Evolutionary conservation across 2,888 invertebrate species (phyloP), one percentile per base, ranked within the genome.

Genomic region (Phymatocera aterrima): DNA sequence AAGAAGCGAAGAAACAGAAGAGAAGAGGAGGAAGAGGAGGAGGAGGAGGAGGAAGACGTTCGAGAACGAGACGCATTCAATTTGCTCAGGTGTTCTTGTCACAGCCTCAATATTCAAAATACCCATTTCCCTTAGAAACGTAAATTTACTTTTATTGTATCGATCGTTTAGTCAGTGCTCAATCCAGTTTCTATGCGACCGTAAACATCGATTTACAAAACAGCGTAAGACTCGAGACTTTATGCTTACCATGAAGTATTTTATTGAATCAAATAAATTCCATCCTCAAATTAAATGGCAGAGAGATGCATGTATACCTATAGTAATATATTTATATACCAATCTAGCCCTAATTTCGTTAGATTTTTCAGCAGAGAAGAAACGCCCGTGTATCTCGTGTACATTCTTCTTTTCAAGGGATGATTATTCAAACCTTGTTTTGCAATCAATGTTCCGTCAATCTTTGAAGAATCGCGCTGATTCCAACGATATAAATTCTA

Each of bases 61-160:
- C 65, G 79, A 18, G 78, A 77, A 28, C 40, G 54, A 28, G 68
- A 78, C 79, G 78, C 82, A 82, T 85, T 85, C 84, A 84, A 87
- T 87, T 85, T 82, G 85, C 83, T 83, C 86, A 79, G 78, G 78
- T 78, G 78, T 78, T 78, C 78, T 12, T 43, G 72, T 72, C 34
- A 48, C 81, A 80, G 81, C 80, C 82, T 84, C 82, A 80, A 84
- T 86, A 85, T 84, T 85, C 82, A 81, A 74, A 79, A 81, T 81
- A 77, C 78, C 80, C 78, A 80, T 83, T 83, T 78, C 81, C 77
- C 75, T 64, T 72, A 78, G 77, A 81, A 80, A 78, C 82, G 82
- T 83, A 85, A 85, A 85, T 82, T 82, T 81, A 77, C 61, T 86
- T 85, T 86, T 84, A 84, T 85, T 85, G 85, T 86, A 57, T 54